Evolutionary conservation across 1,140 invertebrate species (phyloP).

Genomic region (Aleiodes sp.): DNA sequence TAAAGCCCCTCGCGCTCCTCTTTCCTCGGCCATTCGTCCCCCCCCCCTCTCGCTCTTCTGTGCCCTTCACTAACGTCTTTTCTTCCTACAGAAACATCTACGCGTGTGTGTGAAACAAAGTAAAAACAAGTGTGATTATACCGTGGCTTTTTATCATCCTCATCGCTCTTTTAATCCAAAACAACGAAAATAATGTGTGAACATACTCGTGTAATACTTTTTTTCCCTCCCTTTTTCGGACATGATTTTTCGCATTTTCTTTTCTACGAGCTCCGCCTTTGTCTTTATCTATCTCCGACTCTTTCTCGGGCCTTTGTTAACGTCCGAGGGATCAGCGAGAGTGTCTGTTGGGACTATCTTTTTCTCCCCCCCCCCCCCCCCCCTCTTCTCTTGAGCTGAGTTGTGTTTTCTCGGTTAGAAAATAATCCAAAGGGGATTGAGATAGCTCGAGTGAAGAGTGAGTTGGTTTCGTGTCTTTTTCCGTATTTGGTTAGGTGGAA

Average conservation of each 20-base stretch:
- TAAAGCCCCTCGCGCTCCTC: background rate
- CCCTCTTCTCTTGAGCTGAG: no score
- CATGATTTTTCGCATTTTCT: background rate
- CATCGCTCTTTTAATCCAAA: constrained; percentile 14
- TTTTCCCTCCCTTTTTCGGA: background rate
- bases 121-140: constrained; percentile 18
- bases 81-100: no score
- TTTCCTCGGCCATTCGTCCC: background rate
- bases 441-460: constrained; percentile 8
- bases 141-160: background rate
- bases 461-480: background rate
- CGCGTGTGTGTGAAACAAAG: constrained; percentile 12
- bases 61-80: background rate
- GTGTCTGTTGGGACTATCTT: constrained; percentile 3
- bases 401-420: background rate
- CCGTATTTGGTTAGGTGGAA: constrained; percentile 12
- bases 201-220: constrained; percentile 11
- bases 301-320: constrained; percentile 3
- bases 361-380: no score
- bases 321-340: background rate
- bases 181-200: constrained; percentile 2
- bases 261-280: background rate
- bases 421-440: constrained; percentile 13
- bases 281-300: background rate
- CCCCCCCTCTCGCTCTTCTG: background rate